Conservation (phyloP, 2,888 invertebrate genomes). For the Pteria penguin region DNA sequence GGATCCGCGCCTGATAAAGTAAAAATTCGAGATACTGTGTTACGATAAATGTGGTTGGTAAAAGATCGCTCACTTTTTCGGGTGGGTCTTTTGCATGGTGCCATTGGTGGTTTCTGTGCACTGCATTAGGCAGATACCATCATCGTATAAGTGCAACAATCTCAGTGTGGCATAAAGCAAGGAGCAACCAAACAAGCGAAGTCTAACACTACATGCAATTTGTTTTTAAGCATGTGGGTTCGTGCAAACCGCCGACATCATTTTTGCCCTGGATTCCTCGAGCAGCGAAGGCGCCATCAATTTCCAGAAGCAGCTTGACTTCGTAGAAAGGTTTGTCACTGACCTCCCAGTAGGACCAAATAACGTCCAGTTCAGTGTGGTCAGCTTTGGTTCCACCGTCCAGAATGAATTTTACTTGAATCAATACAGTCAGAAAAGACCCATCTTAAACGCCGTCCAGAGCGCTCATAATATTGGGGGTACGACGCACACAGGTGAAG, state of each 20-base stretch:
- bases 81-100: background rate
- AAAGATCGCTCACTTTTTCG: too few relatives aligned
- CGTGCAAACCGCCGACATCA: slow-evolving; percentile 60
- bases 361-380: slow-evolving; percentile 58
- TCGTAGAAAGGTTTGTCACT: slow-evolving; percentile 54
- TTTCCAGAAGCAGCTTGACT: slow-evolving; percentile 60
- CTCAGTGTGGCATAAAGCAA: too few relatives aligned
- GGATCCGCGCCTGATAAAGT: too few relatives aligned
- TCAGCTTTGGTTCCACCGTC: slow-evolving; percentile 58
- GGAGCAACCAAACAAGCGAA: too few relatives aligned
- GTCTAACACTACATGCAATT: background rate
- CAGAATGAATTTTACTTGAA: slow-evolving; percentile 61
- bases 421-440: slow-evolving; percentile 47
- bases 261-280: slow-evolving; percentile 60
- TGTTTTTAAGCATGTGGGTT: slow-evolving; percentile 56
- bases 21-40: too few relatives aligned
- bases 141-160: too few relatives aligned
- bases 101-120: background rate
- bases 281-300: slow-evolving; percentile 54
- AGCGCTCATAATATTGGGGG: slow-evolving; percentile 49
- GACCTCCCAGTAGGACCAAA: slow-evolving; percentile 55
- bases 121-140: too few relatives aligned
- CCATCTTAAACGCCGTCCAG: slow-evolving; percentile 53
- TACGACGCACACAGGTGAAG: slow-evolving; percentile 54
- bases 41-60: background rate